Evolutionary conservation across 2,113 vertebrate species (phyloP).

Genomic region (Nothobranchius kuhntae): DNA sequence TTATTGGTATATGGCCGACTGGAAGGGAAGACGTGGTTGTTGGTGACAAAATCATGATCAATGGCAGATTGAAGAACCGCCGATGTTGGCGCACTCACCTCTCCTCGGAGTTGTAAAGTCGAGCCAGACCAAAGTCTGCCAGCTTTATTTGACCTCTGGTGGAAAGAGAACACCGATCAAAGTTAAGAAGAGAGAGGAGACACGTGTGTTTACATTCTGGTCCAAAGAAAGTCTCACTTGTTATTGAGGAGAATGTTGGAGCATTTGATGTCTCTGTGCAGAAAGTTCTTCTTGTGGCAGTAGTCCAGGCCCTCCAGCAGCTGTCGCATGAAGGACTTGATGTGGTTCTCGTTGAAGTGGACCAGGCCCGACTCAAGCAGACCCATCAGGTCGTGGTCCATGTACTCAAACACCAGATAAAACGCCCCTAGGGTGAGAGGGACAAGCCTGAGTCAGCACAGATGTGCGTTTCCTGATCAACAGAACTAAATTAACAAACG

Average conservation of each 20-base stretch:
- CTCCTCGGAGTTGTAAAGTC: conserved; percentile 97
- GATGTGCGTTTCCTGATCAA: background rate
- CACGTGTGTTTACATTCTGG: background rate
- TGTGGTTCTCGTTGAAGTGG: conserved; percentile 97
- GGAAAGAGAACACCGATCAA: conserved; percentile 8
- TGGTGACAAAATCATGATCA: background rate
- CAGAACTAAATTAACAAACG: too few species aligned
- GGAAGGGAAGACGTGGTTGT: conserved; percentile 2
- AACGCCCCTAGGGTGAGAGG: conserved; percentile 85
- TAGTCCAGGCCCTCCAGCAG: conserved; percentile 97
- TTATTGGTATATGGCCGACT: conserved; percentile 99
- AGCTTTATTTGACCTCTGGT: conserved; percentile 95
- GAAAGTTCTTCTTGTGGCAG: conserved; percentile 98
- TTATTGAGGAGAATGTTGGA: conserved; percentile 98
- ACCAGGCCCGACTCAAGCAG: conserved; percentile 96
- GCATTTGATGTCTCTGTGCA: conserved; percentile 98
- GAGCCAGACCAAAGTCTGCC: conserved; percentile 95
- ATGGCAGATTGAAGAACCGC: background rate
- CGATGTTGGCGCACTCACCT: conserved; percentile 76
- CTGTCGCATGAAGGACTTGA: conserved; percentile 98
- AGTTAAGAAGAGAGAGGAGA: background rate
- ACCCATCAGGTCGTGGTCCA: conserved; percentile 99
- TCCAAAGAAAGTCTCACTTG: conserved; percentile 77
- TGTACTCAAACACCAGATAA: conserved; percentile 99
- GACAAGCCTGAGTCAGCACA: background rate